These are phyloP conservation scores for Mustelus asterias DNA, from an alignment of 2,113 vertebrate species.

Conservation along the genomic window DNA sequence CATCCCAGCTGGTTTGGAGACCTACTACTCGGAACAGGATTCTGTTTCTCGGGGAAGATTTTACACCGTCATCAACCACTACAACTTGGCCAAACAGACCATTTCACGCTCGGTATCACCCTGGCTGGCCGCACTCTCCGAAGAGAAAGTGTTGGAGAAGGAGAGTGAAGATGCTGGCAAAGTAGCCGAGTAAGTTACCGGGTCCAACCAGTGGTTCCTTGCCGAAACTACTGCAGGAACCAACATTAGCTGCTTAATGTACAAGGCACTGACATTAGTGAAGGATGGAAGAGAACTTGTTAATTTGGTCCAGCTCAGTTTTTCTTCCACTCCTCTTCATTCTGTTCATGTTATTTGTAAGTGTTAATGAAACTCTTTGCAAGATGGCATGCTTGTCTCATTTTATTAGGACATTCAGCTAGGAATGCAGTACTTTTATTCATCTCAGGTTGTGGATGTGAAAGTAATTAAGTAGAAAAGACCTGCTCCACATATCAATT, in stretches of 20 bases:
- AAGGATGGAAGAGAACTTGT: constrained; percentile 31
- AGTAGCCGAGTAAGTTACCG: constrained; percentile 61
- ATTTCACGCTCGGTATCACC: constrained; percentile 84
- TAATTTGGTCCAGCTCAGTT: constrained; percentile 25
- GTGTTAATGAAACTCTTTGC: constrained; percentile 47
- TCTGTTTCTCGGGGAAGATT: constrained; percentile 77
- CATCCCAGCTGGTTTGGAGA: constrained; percentile 82
- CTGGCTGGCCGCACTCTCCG: constrained; percentile 88
- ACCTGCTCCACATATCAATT: constrained; percentile 28
- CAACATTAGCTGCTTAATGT: constrained; percentile 35
- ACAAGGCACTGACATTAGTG: constrained; percentile 32
- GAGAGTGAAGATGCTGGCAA: constrained; percentile 85
- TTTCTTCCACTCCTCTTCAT: constrained; percentile 34
- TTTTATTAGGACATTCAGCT: constrained; percentile 47
- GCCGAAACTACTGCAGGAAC: constrained; percentile 16
- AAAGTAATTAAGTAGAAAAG: constrained; percentile 30
- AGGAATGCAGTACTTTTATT: constrained; percentile 47
- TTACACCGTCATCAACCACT: constrained; percentile 90
- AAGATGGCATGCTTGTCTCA: constrained; percentile 47
- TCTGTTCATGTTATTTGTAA: constrained; percentile 41
- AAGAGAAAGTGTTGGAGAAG: constrained; percentile 88
- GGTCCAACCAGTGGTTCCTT: neutral
- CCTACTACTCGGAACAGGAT: constrained; percentile 81
- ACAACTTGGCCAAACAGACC: constrained; percentile 90
- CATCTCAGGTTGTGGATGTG: constrained; percentile 36